Evolutionary conservation across 1,140 invertebrate species (phyloP), one percentile per base, ranked within the genome.

Genomic region (Drosophila kurseongensis): DNA sequence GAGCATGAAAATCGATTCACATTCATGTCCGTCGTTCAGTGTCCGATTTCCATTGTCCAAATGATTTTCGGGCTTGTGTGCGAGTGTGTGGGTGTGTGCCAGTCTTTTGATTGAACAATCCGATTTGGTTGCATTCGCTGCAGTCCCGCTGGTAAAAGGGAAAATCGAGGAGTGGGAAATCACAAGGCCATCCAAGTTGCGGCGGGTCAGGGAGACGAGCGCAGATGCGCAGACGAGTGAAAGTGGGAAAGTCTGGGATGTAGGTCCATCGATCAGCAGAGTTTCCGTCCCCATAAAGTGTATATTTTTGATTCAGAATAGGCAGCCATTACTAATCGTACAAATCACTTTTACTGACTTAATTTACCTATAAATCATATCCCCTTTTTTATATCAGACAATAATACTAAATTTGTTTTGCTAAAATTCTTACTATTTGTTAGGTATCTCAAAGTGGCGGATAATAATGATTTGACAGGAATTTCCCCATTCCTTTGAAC

Each of bases 161-260:
- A 12, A 59, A 65, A 52, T 54, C 9, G 32, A 38, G 50, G 50
- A 76, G 65, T 63, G 55, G 56, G 58, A 50, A 63, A 38, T 35
- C 16, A 36, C 52, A 85, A 85, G 76, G 61, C 60, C 71, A 86
- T 57, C 71, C 35, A 38, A 41, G 44, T 86, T 85, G 65, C 54
- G 81, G 78, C 57, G 66, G 81, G 82, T 85, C 81, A 82, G 60
- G 78, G 45, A 47, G 40, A 61, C 45, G 35, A 32, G 42, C n/a
- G 36, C 36, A 35, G 13, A 9, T 14, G 54, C 16, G 13, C 18
- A 56, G 48, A 5, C 40, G 32, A 66, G 45, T 71, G 75, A 77
- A 77, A 62, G 76, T 78, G 36, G 13, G 1, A 32, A 14, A 16
- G 27, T 59, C 51, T 16, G 18, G 0, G 1, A n/a, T 36, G 44